These are phyloP conservation scores for Drosophila suzukii DNA, from an alignment of 1,140 invertebrate species.

Conservation along the genomic window DNA sequence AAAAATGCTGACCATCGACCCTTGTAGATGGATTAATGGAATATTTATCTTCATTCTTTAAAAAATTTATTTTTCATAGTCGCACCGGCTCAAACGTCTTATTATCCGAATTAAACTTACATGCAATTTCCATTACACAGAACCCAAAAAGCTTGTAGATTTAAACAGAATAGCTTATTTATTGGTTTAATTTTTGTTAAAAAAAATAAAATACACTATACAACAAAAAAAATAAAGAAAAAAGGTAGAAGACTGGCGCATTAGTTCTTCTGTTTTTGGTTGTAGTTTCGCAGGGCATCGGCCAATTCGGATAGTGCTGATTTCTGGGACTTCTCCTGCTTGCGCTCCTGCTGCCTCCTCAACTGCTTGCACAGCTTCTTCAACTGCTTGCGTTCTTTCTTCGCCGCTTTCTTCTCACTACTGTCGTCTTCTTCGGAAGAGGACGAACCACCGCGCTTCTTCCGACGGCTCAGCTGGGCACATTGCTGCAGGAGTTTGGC, in stretches of 20 bases:
- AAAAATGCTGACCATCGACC: too few relatives aligned
- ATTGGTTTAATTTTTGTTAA: background rate
- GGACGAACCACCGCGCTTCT: conserved; percentile 57
- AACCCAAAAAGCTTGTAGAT: too few relatives aligned
- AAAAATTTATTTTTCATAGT: too few relatives aligned
- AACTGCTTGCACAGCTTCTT: conserved; percentile 75
- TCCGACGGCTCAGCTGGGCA: conserved; percentile 49
- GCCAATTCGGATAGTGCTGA: conserved; percentile 35
- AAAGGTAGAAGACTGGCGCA: background rate
- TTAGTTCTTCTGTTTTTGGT: conserved; percentile 34
- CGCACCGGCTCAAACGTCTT: too few relatives aligned
- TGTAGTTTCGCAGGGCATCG: conserved; percentile 49
- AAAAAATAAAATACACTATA: background rate
- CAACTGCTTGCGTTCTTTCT: conserved; percentile 71
- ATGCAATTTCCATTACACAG: too few relatives aligned
- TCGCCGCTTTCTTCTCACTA: conserved; percentile 48
- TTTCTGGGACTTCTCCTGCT: conserved; percentile 47
- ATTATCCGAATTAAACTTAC: too few relatives aligned
- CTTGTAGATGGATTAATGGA: too few relatives aligned
- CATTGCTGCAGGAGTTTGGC: conserved; percentile 52
- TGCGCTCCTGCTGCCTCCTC: conserved; percentile 45
- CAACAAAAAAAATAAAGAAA: conserved; percentile 32
- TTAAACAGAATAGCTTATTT: background rate
- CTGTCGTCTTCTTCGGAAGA: conserved; percentile 68
- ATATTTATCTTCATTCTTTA: too few relatives aligned